Evolutionary conservation across 2,797 vertebrate genomes (phyloP).

Genomic region (Cetoscarus ocellatus): DNA sequence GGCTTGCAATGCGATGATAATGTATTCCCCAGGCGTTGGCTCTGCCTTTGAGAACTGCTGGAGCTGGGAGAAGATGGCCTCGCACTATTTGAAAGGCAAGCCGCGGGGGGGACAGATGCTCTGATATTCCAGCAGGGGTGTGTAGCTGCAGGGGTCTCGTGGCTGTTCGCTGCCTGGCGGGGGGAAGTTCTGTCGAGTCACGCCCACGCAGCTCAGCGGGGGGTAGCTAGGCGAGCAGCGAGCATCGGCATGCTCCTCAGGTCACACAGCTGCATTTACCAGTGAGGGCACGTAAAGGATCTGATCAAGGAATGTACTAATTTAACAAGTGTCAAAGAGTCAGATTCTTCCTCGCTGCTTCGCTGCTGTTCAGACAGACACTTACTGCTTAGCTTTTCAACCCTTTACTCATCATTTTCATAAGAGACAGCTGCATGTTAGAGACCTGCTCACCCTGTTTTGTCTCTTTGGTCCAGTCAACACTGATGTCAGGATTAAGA

Average conservation of each 20-base stretch:
- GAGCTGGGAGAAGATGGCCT: conserved; percentile 70
- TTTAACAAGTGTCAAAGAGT: conserved; percentile 27
- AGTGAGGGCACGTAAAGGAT: conserved; percentile 29
- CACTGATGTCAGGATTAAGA: no score
- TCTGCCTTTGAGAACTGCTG: conserved; percentile 73
- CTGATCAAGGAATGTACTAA: conserved; percentile 46
- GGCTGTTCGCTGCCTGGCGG: conserved; percentile 61
- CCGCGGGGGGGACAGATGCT: conserved; percentile 73
- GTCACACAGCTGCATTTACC: conserved; percentile 52
- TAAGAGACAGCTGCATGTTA: not conserved
- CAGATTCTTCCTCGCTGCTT: not conserved
- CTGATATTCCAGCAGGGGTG: conserved; percentile 73
- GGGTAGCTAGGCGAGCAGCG: conserved; percentile 39
- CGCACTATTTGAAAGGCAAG: conserved; percentile 70
- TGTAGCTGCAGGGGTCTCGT: conserved; percentile 61
- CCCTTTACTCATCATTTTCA: conserved; percentile 8
- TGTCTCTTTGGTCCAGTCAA: no score
- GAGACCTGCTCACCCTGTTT: not conserved
- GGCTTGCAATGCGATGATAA: conserved; percentile 65
- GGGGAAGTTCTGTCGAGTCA: conserved; percentile 65
- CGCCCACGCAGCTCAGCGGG: conserved; percentile 63
- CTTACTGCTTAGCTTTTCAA: conserved; percentile 15
- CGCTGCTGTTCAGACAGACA: conserved; percentile 15
- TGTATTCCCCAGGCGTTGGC: conserved; percentile 67
- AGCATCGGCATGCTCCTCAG: conserved; percentile 39